These are phyloP conservation scores for Anser cygnoides DNA, from an alignment of 2,113 vertebrate genomes.

Conservation along the genomic window DNA sequence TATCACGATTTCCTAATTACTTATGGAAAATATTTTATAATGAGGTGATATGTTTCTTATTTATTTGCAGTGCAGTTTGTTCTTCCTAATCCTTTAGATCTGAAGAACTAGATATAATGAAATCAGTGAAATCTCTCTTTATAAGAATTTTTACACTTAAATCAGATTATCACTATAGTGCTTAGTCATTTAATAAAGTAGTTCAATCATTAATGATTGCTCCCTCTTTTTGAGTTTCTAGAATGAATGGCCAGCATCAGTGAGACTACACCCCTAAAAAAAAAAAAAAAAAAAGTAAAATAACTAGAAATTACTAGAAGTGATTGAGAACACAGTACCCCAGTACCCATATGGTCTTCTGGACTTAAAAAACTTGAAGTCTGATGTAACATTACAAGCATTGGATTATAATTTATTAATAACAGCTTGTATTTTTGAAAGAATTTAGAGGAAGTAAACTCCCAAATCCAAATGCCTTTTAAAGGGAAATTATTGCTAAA, in stretches of 20 bases:
- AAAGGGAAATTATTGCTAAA: conserved; percentile 50
- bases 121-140: not conserved
- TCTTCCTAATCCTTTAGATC: not conserved
- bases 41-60: not conserved
- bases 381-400: conserved; percentile 55
- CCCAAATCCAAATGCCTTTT: conserved; percentile 14
- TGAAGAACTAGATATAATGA: not conserved
- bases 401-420: conserved; percentile 52
- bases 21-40: not conserved
- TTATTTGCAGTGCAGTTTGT: not conserved
- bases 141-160: not conserved
- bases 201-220: not conserved
- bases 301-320: conserved; percentile 2
- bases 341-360: conserved; percentile 41
- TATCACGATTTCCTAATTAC: not conserved
- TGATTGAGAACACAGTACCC: conserved; percentile 23
- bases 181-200: not conserved
- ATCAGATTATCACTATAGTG: not conserved
- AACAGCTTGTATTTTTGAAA: conserved; percentile 54
- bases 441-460: conserved; percentile 18
- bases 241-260: not conserved
- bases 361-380: conserved; percentile 38
- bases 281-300: not conserved
- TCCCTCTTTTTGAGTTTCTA: not conserved
- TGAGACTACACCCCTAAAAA: not conserved